Percentiles rank a stretch among this genome's conserved stretches.
Evolutionary conservation across 1,140 invertebrate species (phyloP).

Genomic region (Andrena cerasifolii): DNA sequence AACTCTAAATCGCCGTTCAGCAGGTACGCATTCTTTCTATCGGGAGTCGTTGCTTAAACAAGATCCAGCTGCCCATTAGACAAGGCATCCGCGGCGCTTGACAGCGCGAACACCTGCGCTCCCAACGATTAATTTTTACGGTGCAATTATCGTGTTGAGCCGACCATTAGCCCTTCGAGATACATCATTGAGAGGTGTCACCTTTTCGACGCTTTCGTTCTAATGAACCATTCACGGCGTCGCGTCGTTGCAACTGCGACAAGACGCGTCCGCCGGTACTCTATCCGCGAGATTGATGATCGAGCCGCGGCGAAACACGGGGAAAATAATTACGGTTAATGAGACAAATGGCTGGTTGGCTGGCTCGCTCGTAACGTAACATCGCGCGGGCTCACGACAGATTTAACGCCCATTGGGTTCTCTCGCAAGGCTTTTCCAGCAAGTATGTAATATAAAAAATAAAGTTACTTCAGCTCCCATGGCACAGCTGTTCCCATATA

Average conservation of each 20-base stretch:
- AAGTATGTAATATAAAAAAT: no score
- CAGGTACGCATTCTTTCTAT: constrained; percentile 7
- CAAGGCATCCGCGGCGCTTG: not conserved
- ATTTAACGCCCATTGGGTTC: constrained; percentile 22
- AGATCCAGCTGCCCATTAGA: not conserved
- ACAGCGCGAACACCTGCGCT: constrained; percentile 17
- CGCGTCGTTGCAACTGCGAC: not conserved
- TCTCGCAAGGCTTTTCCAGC: not conserved
- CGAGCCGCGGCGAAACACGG: constrained; percentile 14
- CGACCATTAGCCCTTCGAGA: constrained; percentile 15
- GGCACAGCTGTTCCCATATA: no score
- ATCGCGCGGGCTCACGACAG: not conserved
- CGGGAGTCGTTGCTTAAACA: constrained; percentile 8
- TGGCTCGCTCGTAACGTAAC: constrained; percentile 12
- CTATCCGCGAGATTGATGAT: constrained; percentile 39
- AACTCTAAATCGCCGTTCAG: not conserved
- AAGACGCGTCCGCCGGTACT: not conserved
- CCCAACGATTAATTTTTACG: constrained; percentile 10
- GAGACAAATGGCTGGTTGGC: constrained; percentile 39
- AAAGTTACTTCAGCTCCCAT: no score
- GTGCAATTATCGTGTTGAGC: not conserved
- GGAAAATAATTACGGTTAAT: constrained; percentile 53
- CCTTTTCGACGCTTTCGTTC: constrained; percentile 20
- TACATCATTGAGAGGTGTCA: constrained; percentile 2
- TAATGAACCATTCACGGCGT: constrained; percentile 9